These are phyloP conservation scores for Lerista edwardsae DNA, from an alignment of 2,797 vertebrate species.

Conservation along the genomic window DNA sequence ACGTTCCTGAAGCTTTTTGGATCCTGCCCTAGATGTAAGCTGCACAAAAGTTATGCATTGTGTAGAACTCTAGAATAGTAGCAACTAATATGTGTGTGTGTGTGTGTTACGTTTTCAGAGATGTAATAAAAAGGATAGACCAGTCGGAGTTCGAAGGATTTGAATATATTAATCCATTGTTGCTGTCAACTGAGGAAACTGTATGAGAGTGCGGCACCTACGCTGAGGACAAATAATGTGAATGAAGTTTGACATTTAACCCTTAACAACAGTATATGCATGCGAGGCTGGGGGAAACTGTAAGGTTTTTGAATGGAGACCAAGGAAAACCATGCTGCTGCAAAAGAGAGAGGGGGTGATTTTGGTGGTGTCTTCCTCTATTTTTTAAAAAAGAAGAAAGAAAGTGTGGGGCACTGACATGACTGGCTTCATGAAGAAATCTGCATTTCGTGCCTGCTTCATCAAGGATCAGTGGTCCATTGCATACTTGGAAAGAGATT, in stretches of 20 bases:
- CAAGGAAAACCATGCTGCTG: slow-evolving; percentile 70
- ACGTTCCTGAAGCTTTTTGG: background rate
- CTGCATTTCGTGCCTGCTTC: slow-evolving; percentile 83
- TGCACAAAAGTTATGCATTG: background rate
- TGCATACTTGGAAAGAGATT: slow-evolving; percentile 71
- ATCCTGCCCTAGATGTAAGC: background rate
- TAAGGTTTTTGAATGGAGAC: slow-evolving; percentile 71
- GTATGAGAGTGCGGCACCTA: slow-evolving; percentile 83
- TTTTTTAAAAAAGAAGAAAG: slow-evolving; percentile 55
- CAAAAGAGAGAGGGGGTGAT: slow-evolving; percentile 60
- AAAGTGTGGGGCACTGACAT: slow-evolving; percentile 68
- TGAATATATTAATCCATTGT: slow-evolving; percentile 96
- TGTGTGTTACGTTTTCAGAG: slow-evolving; percentile 76
- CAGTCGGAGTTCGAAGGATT: slow-evolving; percentile 98
- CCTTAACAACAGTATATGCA: slow-evolving; percentile 82
- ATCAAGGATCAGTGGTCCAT: slow-evolving; percentile 71
- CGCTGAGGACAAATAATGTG: slow-evolving; percentile 58
- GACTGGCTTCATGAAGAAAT: slow-evolving; percentile 77
- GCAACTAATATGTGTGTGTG: background rate
- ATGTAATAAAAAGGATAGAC: slow-evolving; percentile 97
- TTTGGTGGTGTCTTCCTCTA: slow-evolving; percentile 75
- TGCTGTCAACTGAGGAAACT: slow-evolving; percentile 93
- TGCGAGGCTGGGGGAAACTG: slow-evolving; percentile 78
- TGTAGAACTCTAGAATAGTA: too few relatives aligned
- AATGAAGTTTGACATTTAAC: slow-evolving; percentile 74